Base-by-base conservation (phyloP, 2,888 invertebrate genomes). In the Petrophora chlorosata region DNA sequence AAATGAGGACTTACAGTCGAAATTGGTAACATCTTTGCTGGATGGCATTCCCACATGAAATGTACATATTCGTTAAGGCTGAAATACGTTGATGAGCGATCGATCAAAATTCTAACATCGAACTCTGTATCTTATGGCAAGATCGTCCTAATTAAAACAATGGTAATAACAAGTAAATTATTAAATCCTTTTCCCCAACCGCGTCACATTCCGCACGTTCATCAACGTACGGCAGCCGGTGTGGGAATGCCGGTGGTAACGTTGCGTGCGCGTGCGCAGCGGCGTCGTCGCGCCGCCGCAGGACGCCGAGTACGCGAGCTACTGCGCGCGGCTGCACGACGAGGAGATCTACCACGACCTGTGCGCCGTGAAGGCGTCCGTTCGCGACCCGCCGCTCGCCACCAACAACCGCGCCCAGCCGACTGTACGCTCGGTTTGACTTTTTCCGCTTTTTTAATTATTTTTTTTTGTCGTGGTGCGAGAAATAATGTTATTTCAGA, bases 291-390 rank as follows among this genome's bases (percentile, higher is more conserved):
- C 73, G 70, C 59, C 76, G 72, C 58, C 67, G 71, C 57, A 92
- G 91, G 66, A 92, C 91, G 69, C 47, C 3, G 93, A 93, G 76
- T 94, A 94, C 81, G 92, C 92, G 70, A 93, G 92, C 84, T 93
- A 91, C 88, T 92, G 92, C 91, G 92, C 94, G 83, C 93, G 94
- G 84, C 91, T 93, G 77, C 94, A 94, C 90, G 96, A 96, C 82
- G 97, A 98, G 85, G 96, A 97, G 91, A 96, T 97, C 86, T 98
- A 98, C 92, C 97, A 97, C 91, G 97, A 97, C 92, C 93, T 98
- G 79, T 97, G 96, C 92, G 94, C 94, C 68, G 93, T 95, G 76
- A 92, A 92, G 86, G 86, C 85, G 70, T 82, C 85, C 65, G 84
- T 83, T 69, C 82, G 87, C 76, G 89, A 87, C 71, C 88, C 86